A percentile compares a stretch with the other conserved stretches of the same genome.
Conservation (phyloP, 2,797 vertebrate species). For the Thripadectes ignobilis region DNA sequence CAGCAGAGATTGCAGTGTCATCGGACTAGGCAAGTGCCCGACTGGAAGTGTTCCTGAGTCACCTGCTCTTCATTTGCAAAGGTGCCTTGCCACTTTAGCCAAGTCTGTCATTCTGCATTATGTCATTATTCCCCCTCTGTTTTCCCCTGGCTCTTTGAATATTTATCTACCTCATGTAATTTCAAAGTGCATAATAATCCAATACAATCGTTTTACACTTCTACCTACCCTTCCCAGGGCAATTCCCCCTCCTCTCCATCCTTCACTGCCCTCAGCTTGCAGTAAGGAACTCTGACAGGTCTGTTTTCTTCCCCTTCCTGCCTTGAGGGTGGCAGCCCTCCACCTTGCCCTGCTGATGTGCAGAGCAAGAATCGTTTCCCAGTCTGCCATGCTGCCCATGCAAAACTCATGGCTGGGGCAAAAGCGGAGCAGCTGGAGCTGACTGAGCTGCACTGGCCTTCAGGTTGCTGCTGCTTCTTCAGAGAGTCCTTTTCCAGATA, state of each 20-base stretch:
- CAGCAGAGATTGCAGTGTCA: not conserved
- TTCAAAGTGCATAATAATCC: not conserved
- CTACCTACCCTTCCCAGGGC: not conserved
- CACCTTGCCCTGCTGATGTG: rapidly evolving
- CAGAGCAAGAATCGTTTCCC: rapidly evolving
- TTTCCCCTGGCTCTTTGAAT: not conserved
- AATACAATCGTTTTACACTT: not conserved
- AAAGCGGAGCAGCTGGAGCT: rapidly evolving
- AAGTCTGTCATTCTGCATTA: not conserved
- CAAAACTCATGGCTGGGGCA: rapidly evolving
- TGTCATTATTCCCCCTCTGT: not conserved
- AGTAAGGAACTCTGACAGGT: not conserved
- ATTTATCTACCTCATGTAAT: not conserved
- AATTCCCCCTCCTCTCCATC: not conserved
- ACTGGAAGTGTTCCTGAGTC: not conserved
- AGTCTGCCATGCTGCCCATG: not conserved
- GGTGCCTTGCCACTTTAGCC: not conserved
- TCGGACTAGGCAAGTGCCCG: rapidly evolving
- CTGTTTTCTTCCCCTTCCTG: rapidly evolving
- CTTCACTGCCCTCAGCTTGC: not conserved
- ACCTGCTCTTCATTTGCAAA: not conserved
- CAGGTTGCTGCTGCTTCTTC: not conserved
- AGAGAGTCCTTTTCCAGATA: not conserved
- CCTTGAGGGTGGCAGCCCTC: rapidly evolving
- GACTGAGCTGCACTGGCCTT: rapidly evolving